Evolutionary conservation across 2,113 vertebrate genomes (phyloP).

Genomic region (Pao palembangensis): DNA sequence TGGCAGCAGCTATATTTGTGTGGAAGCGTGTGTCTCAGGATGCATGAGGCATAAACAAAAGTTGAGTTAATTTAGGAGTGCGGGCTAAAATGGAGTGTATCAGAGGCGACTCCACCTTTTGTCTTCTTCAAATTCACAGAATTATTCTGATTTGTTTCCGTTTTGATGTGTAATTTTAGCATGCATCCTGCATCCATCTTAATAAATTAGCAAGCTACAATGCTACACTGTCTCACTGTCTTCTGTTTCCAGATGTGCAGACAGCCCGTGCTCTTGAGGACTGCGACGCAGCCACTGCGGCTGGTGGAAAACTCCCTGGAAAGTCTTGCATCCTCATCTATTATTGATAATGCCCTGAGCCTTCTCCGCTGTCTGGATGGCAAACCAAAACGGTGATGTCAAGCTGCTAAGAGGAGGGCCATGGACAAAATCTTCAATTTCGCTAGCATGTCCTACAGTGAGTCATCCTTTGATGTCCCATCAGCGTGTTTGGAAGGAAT

Average conservation of each 20-base stretch:
- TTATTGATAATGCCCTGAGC: slow-evolving; percentile 45
- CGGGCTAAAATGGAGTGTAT: background rate
- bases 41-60: too few relatives aligned
- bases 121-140: too few relatives aligned
- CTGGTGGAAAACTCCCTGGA: slow-evolving; percentile 22
- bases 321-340: slow-evolving; percentile 45
- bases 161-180: background rate
- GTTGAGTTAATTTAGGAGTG: too few relatives aligned
- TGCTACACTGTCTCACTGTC: slow-evolving; percentile 17
- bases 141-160: too few relatives aligned
- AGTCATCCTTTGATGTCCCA: slow-evolving; percentile 40
- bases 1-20: slow-evolving; percentile 22
- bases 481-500: slow-evolving; percentile 36
- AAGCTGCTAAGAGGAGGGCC: slow-evolving; percentile 19
- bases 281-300: slow-evolving; percentile 23
- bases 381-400: slow-evolving; percentile 36
- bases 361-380: slow-evolving; percentile 36
- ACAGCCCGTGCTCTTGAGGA: slow-evolving; percentile 5
- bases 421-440: slow-evolving; percentile 45
- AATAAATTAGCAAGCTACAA: background rate
- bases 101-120: too few relatives aligned
- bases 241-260: slow-evolving; percentile 5
- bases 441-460: slow-evolving; percentile 18
- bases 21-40: slow-evolving; percentile 13
- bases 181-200: too few relatives aligned